phyloP scores from a whole-genome alignment of 2,888 invertebrate species.

The Drosophila setosimentum region DNA sequence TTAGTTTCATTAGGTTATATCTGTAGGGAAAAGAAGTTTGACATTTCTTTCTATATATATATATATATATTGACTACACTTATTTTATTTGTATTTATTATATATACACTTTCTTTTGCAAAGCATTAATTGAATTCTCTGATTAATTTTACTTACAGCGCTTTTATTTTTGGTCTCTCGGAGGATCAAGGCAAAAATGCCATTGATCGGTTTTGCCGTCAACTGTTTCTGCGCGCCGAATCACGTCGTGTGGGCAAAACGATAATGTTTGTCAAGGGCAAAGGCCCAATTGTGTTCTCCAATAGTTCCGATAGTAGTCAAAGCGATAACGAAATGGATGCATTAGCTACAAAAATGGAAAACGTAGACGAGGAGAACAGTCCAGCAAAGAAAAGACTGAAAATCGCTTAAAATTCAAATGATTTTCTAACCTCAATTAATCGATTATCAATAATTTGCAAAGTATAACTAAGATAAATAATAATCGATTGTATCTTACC shows the following conservation, averaged over 20 bases:
- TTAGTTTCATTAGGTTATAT: too few species aligned
- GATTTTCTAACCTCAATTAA: background rate
- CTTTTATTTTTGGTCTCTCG: constrained; percentile 89
- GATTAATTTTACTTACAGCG: constrained; percentile 84
- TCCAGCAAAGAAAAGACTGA: constrained; percentile 59
- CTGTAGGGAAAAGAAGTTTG: too few species aligned
- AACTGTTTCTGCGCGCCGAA: constrained; percentile 88
- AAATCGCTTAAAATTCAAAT: constrained; percentile 30
- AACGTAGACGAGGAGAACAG: constrained; percentile 17
- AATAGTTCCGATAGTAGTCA: constrained; percentile 65
- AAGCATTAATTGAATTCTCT: background rate
- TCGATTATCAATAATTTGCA: background rate
- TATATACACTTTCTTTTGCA: background rate
- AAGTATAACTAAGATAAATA: background rate
- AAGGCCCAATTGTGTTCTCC: constrained; percentile 80
- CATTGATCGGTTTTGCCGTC: constrained; percentile 87
- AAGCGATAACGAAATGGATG: constrained; percentile 38
- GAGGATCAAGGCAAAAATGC: constrained; percentile 89
- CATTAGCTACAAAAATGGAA: background rate
- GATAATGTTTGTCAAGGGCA: constrained; percentile 86
- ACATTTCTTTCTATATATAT: background rate
- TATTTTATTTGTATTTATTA: background rate
- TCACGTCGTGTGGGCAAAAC: constrained; percentile 86
- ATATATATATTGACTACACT: background rate
- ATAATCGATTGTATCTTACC: constrained; percentile 1